Base-by-base conservation (phyloP, 2,113 vertebrate genomes). In the Cariama cristata region DNA sequence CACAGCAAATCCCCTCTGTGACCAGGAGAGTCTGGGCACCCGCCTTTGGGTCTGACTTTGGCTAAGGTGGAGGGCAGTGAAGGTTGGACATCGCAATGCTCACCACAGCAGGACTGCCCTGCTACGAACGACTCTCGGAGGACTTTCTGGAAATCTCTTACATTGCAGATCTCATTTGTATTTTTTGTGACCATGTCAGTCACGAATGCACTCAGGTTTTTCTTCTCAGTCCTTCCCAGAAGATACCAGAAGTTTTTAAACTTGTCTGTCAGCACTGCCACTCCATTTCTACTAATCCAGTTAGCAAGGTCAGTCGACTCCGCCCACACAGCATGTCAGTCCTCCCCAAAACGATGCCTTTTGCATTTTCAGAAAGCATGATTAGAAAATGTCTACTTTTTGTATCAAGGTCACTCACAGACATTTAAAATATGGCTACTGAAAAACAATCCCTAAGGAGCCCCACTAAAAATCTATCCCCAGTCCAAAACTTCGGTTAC, bases 251-350 rank as follows among this genome's bases (percentile, higher is more conserved):
- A 67, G 6, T 7, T 79, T 64, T 76, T 79, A 15, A 35, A 59
- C 40, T 35, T 76, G 10, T 40, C 35, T 58, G 3, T 79, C 40
- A 85, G 8, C 30, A 56, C 17, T 47, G 15, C 8, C 4, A 1
- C 10, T 49, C 35, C 0, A 0, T 49, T 89, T 38, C 40, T 76
- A 8, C 23, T 40, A 53, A 55, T 59, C 23, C 28, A 3, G 9
- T 50, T 52, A 60, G 27, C 28, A 75, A 35, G 60, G 73, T 75
- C 73, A 64, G 5, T 13, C 2, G 7, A 21, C 6, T 85, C 26
- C 69, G 79, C 66, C 85, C 0, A 3, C 33, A 33, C 22, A 28
- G 4, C 2, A 0, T 6, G 3, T 32, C 44, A 19, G 40, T 13
- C 55, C 4, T 50, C 7, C 50, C 22, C 19, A 32, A 50, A 90